A percentile compares a stretch with the other conserved stretches of the same genome.
Evolutionary conservation across 53 echinoderm and acorn worm genomes (phyloP).

Genomic region (Holothuria leucospilota): DNA sequence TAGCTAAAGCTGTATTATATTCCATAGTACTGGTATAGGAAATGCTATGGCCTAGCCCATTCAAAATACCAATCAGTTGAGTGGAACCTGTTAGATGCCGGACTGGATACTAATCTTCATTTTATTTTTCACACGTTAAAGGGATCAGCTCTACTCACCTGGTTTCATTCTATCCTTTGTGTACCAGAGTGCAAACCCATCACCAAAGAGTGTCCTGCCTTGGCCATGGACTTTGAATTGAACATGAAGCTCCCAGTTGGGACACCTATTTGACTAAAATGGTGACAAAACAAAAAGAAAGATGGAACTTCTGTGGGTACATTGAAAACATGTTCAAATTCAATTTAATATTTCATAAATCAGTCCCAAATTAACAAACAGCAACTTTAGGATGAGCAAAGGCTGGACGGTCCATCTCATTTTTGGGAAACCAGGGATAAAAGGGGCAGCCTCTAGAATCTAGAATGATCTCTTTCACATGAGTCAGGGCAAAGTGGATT

Average conservation of each 20-base stretch:
- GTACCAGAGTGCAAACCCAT: conserved; percentile 99
- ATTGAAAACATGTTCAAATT: too few relatives aligned
- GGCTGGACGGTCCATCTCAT: too few relatives aligned
- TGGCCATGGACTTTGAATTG: conserved; percentile 93
- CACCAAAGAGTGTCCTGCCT: conserved; percentile 93
- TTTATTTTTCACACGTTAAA: background rate
- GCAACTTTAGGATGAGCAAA: too few relatives aligned
- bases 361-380: too few relatives aligned
- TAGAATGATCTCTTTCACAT: too few relatives aligned
- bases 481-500: too few relatives aligned
- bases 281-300: background rate
- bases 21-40: conserved; percentile 56
- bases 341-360: background rate
- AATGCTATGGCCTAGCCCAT: conserved; percentile 68
- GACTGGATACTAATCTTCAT: conserved; percentile 15
- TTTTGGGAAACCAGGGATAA: too few relatives aligned
- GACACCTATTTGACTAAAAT: conserved; percentile 77
- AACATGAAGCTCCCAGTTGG: conserved; percentile 94
- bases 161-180: conserved; percentile 89
- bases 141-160: conserved; percentile 61
- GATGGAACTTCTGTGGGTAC: background rate
- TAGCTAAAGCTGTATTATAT: conserved; percentile 69
- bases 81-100: conserved; percentile 68
- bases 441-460: too few relatives aligned
- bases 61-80: conserved; percentile 60